phyloP scores from a whole-genome alignment of 37 sponge, comb jelly and placozoan species.

The Theonella swinhoei region DNA sequence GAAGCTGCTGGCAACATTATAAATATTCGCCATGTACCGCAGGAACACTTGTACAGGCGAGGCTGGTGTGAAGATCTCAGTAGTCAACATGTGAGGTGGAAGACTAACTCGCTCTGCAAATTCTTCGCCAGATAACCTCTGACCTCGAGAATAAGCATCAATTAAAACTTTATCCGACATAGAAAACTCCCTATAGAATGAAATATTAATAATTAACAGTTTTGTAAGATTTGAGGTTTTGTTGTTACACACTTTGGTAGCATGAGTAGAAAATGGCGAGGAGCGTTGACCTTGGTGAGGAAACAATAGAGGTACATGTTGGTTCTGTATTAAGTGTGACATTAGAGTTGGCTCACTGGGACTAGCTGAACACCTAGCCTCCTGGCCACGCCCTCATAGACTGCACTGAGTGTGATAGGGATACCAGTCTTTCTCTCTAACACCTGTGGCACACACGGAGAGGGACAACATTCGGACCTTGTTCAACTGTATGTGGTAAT shows the following conservation, averaged over 20 bases:
- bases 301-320: neutral
- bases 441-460: slow-evolving; percentile 37
- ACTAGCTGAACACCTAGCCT: slow-evolving; percentile 36
- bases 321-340: neutral
- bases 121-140: too few relatives aligned
- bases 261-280: slow-evolving; percentile 29
- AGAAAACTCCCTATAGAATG: too few relatives aligned
- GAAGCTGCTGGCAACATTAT: neutral
- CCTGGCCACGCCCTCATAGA: slow-evolving; percentile 42
- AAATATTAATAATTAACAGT: too few relatives aligned
- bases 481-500: too few relatives aligned
- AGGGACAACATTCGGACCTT: neutral
- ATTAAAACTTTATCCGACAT: slow-evolving; percentile 22
- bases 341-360: slow-evolving; percentile 37
- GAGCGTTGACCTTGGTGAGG: slow-evolving; percentile 27
- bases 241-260: too few relatives aligned
- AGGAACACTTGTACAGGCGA: neutral
- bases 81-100: too few relatives aligned
- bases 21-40: neutral
- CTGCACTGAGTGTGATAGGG: slow-evolving; percentile 46
- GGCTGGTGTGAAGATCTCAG: neutral
- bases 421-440: slow-evolving; percentile 40
- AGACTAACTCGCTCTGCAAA: too few relatives aligned
- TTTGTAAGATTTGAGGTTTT: too few relatives aligned
- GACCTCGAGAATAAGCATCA: slow-evolving; percentile 34